Evolutionary conservation across 2,888 invertebrate species (phyloP).

Genomic region (Lepeophtheirus nordmannii): DNA sequence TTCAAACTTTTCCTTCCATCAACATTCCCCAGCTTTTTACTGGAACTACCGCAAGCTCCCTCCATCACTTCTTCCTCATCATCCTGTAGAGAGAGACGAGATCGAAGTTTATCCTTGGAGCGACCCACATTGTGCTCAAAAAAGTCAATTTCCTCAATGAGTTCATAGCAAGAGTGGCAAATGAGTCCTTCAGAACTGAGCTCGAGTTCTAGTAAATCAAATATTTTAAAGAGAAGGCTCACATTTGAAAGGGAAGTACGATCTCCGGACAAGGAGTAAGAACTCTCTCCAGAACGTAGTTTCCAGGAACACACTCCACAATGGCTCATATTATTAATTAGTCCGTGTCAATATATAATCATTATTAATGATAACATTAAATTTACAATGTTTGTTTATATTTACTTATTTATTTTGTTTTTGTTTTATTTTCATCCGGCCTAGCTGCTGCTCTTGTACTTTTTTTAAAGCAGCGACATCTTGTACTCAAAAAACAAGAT

Average conservation of each 20-base stretch:
- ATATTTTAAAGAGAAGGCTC: background rate
- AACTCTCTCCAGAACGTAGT: background rate
- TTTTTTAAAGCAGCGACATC: too few relatives aligned
- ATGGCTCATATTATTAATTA: background rate
- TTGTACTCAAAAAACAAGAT: too few relatives aligned
- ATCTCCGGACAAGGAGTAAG: background rate
- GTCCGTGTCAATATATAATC: background rate
- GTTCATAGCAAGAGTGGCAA: slow-evolving; percentile 9
- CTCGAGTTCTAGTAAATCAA: background rate
- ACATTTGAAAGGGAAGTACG: background rate
- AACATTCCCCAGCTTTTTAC: too few relatives aligned
- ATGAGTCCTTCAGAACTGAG: background rate
- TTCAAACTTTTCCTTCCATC: too few relatives aligned
- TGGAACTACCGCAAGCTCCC: too few relatives aligned
- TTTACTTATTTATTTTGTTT: too few relatives aligned
- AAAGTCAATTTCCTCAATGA: slow-evolving; percentile 14
- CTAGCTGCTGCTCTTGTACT: too few relatives aligned
- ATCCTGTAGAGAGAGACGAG: too few relatives aligned
- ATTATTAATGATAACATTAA: background rate
- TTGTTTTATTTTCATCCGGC: too few relatives aligned
- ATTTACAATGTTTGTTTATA: too few relatives aligned
- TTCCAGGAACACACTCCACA: background rate
- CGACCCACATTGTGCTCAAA: slow-evolving; percentile 1
- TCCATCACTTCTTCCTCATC: too few relatives aligned
- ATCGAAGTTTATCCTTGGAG: slow-evolving; percentile 9